phyloP scores from a whole-genome alignment of 2,888 invertebrate genomes.

The Drosophila anomalata region DNA sequence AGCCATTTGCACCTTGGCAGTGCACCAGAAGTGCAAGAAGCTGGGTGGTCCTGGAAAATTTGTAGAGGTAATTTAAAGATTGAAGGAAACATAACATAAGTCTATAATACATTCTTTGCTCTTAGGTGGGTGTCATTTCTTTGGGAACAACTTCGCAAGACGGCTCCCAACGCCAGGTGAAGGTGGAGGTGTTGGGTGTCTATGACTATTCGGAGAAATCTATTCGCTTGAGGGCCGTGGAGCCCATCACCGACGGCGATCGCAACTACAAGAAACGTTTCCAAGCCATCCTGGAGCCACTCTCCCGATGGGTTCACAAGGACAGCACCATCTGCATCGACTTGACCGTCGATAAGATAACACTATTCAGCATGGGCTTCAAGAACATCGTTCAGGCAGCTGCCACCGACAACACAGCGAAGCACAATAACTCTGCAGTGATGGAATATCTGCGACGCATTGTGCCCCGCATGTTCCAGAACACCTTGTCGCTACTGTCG shows the following conservation, averaged over 20 bases:
- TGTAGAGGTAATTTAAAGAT: slow-evolving; percentile 85
- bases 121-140: slow-evolving; percentile 91
- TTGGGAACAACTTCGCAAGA: slow-evolving; percentile 93
- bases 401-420: slow-evolving; percentile 83
- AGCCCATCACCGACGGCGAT: slow-evolving; percentile 91
- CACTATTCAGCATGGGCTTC: slow-evolving; percentile 91
- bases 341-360: slow-evolving; percentile 92
- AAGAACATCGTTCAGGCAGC: slow-evolving; percentile 89
- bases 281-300: slow-evolving; percentile 91
- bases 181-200: slow-evolving; percentile 94
- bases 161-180: slow-evolving; percentile 90
- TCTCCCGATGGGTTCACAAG: slow-evolving; percentile 91
- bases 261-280: slow-evolving; percentile 92
- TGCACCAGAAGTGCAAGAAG: slow-evolving; percentile 90
- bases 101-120: neutral
- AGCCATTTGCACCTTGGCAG: slow-evolving; percentile 91
- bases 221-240: slow-evolving; percentile 92
- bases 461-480: slow-evolving; percentile 96
- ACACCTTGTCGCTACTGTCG: slow-evolving; percentile 91
- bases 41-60: slow-evolving; percentile 90
- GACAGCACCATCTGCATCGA: slow-evolving; percentile 92
- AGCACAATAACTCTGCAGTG: slow-evolving; percentile 89
- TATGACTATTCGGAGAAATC: slow-evolving; percentile 90
- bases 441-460: slow-evolving; percentile 95
- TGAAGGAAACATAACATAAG: too few species aligned